These are phyloP conservation scores for Tichodroma muraria DNA, from an alignment of 2,113 vertebrate species.

Conservation along the genomic window DNA sequence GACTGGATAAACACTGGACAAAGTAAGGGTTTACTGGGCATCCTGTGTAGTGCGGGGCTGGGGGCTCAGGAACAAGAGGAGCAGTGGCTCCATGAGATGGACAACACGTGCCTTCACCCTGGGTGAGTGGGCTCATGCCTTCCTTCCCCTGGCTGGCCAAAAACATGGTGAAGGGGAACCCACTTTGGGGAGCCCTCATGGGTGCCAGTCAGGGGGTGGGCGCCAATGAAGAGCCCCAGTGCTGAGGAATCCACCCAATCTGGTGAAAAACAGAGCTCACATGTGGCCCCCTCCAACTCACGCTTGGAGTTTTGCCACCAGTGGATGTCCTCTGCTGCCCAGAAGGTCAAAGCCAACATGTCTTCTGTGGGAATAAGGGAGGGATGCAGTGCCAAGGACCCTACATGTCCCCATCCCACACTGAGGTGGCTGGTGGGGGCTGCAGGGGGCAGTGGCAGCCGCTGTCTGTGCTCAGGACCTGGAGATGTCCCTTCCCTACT, in stretches of 20 bases:
- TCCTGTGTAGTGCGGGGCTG: background rate
- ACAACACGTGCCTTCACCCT: accelerated
- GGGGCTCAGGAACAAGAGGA: background rate
- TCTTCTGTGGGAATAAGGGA: background rate
- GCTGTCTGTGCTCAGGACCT: background rate
- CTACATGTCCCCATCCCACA: accelerated
- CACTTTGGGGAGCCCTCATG: accelerated
- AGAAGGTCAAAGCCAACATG: accelerated
- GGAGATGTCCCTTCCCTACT: background rate
- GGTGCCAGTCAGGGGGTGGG: background rate
- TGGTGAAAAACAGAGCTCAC: background rate
- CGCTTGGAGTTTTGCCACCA: background rate
- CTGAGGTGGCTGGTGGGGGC: background rate
- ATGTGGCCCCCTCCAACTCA: accelerated
- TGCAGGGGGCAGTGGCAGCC: background rate
- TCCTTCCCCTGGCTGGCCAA: accelerated
- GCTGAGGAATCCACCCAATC: background rate
- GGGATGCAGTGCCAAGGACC: background rate
- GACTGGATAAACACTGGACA: conserved; percentile 51
- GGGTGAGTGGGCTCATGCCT: background rate
- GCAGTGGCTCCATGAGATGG: accelerated
- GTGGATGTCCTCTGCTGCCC: background rate
- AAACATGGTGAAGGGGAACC: background rate
- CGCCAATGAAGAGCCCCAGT: background rate
- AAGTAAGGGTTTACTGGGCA: conserved; percentile 9